These are phyloP conservation scores for Salvator merianae DNA, from an alignment of 2,113 vertebrate genomes.

Conservation along the genomic window DNA sequence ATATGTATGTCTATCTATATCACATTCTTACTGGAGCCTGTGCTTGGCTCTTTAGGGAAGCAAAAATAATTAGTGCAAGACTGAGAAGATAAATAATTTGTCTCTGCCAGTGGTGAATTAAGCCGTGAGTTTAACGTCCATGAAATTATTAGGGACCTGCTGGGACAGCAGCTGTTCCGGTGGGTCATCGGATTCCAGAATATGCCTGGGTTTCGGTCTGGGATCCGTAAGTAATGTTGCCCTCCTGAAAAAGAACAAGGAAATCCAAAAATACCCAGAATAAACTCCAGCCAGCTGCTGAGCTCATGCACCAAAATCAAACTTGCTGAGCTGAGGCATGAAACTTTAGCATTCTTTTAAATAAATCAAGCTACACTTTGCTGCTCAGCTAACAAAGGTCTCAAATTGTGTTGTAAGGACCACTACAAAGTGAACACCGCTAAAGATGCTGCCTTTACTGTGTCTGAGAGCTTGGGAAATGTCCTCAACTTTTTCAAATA, in stretches of 20 bases:
- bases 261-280: not conserved
- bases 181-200: slow-evolving; percentile 10
- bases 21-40: not conserved
- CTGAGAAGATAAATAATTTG: not conserved
- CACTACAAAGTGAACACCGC: not conserved
- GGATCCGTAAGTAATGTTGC: slow-evolving; percentile 36
- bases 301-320: not conserved
- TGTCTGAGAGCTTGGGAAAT: too few relatives aligned
- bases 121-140: not conserved
- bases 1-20: too few relatives aligned
- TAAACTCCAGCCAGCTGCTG: not conserved
- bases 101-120: not conserved
- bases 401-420: too few relatives aligned
- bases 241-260: slow-evolving; percentile 58
- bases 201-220: slow-evolving; percentile 40
- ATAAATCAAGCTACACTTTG: not conserved
- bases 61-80: too few relatives aligned
- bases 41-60: not conserved
- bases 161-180: slow-evolving; percentile 28
- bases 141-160: not conserved
- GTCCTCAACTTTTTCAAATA: too few relatives aligned
- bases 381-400: not conserved
- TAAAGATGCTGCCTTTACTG: too few relatives aligned
- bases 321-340: not conserved
- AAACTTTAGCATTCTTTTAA: not conserved